Base-by-base conservation (phyloP, 1,140 invertebrate species). In the Papilio dardanus region DNA sequence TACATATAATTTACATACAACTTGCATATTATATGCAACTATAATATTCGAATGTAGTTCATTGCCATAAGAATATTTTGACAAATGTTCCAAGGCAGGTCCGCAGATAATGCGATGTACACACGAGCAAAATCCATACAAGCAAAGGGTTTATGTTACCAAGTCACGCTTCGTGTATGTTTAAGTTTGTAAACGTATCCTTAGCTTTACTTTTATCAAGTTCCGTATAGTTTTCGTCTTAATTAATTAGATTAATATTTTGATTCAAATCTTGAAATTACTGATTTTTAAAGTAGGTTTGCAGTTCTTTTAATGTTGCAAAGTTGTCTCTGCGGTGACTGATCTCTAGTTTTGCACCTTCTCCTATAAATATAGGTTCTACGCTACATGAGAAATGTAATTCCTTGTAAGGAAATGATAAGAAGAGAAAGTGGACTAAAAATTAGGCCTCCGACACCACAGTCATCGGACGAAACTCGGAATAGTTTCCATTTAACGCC, bases 81-180 rank as follows among this genome's bases (percentile, higher is more conserved):
- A 58, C 71, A 73, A 71, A 73, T 54, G 46, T 33, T 35, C n/a
- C n/a, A n/a, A n/a, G n/a, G 50, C 6, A 31, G 42, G 16, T 54
- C 16, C 42, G 28, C 33, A 58, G 30, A 58, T 54, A 58, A 73
- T 73, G 46, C 71, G 16, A n/a, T 54, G 14, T 35, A 54, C 71
- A 73, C 71, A 73, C 71, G 71, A 62, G 54, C 21, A 73, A 7
- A 12, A n/a, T n/a, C n/a, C 69, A 73, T 58, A 54, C 71, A 54
- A 21, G 10, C 28, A 46, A 71, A 73, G 42, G 42, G 42, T 73
- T 73, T 73, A 73, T 71, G 14, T 19, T 30, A 30, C 30, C 40
- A 46, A 30, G 69, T 71, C 69, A 71, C 69, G 69, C 69, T 24
- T 50, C 69, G 21, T 71, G 19, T 50, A 42, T 46, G 21, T 28